Conservation (phyloP, 2,888 invertebrate species). For the Caenorhabditis sp. region DNA sequence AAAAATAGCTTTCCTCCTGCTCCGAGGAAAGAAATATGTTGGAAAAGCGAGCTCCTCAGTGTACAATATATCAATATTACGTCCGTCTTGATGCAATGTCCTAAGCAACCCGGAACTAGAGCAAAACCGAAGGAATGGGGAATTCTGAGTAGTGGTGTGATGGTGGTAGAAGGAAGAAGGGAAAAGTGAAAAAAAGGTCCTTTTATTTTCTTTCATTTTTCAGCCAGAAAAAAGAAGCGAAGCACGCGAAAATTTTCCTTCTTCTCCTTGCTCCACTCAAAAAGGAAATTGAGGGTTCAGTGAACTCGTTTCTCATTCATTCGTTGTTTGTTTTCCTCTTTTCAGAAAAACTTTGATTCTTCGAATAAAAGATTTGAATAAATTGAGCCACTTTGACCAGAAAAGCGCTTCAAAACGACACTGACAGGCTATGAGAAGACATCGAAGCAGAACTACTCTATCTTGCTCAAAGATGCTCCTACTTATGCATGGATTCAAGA, state of each 20-base stretch:
- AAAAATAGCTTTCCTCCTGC: too few species aligned
- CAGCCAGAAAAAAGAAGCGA: constrained; percentile 1
- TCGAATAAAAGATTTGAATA: too few species aligned
- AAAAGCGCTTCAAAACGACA: too few species aligned
- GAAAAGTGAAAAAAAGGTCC: too few species aligned
- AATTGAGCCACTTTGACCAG: background rate
- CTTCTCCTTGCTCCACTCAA: background rate
- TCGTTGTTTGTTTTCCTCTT: background rate
- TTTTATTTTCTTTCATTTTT: too few species aligned
- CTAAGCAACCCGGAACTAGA: constrained; percentile 7
- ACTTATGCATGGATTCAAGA: too few species aligned
- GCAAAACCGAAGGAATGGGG: too few species aligned
- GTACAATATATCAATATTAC: constrained; percentile 39
- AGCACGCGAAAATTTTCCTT: too few species aligned
- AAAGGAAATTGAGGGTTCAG: constrained; percentile 22
- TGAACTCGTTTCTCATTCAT: background rate
- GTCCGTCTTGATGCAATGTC: constrained; percentile 1
- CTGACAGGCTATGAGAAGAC: too few species aligned
- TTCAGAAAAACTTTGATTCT: too few species aligned
- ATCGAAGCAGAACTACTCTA: background rate
- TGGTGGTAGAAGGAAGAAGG: too few species aligned
- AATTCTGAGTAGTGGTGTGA: too few species aligned
- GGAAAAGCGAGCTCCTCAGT: constrained; percentile 43
- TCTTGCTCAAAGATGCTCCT: background rate
- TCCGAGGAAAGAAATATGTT: constrained; percentile 2